Base-by-base conservation (phyloP, 2,888 invertebrate genomes). In the Nasonovia ribisnigri region DNA sequence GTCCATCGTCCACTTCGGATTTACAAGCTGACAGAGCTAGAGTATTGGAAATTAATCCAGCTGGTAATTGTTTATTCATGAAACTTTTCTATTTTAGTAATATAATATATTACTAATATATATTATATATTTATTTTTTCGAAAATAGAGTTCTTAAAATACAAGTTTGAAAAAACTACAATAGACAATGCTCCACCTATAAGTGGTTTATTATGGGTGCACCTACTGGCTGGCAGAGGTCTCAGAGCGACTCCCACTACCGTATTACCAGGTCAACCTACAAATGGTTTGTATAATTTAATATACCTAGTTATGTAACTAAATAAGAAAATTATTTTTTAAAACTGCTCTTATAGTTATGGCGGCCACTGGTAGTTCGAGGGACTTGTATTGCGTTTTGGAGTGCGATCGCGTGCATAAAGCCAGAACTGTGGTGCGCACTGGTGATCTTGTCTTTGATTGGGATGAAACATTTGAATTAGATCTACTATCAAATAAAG, bases 391-490 rank as follows among this genome's bases (percentile, higher is more conserved):
- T 96, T 99, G 99, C 96, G 99, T 99, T 67, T 96, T 99, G 94
- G 99, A 99, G 96, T 98, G 99, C 95, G 99, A 99, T 96, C 97
- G 99, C 94, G 98, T 99, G 90, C 99, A 99, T 96, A 99, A 99
- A 96, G 99, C 99, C 60, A 96, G 99, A 94, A 99, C 99, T 51
- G 99, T 99, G 95, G 99, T 99, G 57, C 97, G 99, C 94, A 99
- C 99, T 2, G 99, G 99, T 6, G 99, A 99, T 96, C 97, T 99
- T 89, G 98, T 99, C 95, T 99, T 99, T 96, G 99, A 99, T 96
- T 99, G 99, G 99, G 99, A 99, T 95, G 99, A 99, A 96, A 98
- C 99, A 36, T 99, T 99, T 95, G 99, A 99, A 96, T 96, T 99
- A 95, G 99, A 99, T 95, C 96, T 99, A 94, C 98, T 99, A 87